A percentile compares a stretch with the other conserved stretches of the same genome.
phyloP scores from a whole-genome alignment of 2,888 invertebrate genomes.

The Drosophila picticornis region DNA sequence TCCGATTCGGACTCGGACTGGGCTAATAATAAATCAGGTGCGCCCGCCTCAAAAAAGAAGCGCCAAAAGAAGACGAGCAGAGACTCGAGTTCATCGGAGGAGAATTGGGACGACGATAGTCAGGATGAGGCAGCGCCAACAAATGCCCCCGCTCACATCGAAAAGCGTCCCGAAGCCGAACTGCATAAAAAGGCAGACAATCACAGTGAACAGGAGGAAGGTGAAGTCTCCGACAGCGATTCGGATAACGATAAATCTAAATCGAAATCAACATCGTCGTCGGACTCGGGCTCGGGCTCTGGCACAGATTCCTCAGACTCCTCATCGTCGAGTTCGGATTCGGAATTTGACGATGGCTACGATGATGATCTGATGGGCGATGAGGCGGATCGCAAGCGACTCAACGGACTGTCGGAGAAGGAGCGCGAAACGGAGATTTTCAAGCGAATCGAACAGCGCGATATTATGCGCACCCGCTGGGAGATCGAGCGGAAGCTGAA shows the following conservation, averaged over 20 bases:
- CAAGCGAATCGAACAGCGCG: conserved; percentile 97
- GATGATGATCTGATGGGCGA: conserved; percentile 99
- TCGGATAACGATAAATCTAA: conserved; percentile 85
- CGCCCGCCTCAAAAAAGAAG: conserved; percentile 84
- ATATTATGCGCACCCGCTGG: conserved; percentile 96
- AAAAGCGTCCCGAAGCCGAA: conserved; percentile 58
- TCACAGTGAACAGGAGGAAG: conserved; percentile 91
- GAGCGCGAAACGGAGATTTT: conserved; percentile 99
- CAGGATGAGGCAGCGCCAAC: conserved; percentile 76
- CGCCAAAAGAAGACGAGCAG: conserved; percentile 82
- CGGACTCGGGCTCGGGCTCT: conserved; percentile 59
- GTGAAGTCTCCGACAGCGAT: conserved; percentile 91
- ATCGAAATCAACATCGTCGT: conserved; percentile 46
- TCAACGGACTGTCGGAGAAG: conserved; percentile 97
- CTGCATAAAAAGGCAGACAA: conserved; percentile 67
- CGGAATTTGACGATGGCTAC: conserved; percentile 98
- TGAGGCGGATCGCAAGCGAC: conserved; percentile 95
- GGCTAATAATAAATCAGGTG: conserved; percentile 82
- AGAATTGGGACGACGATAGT: conserved; percentile 84
- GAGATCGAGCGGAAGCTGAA: conserved; percentile 97
- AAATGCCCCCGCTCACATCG: conserved; percentile 29
- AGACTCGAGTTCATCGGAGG: conserved; percentile 82
- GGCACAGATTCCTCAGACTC: conserved; percentile 70
- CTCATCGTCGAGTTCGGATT: conserved; percentile 88
- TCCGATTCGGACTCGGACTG: conserved; percentile 87